Evolutionary conservation across 30 jellyfish, hydroid and myxozoan species (phyloP), one percentile per base, ranked within the genome.

Genomic region (Hydractinia echinata): DNA sequence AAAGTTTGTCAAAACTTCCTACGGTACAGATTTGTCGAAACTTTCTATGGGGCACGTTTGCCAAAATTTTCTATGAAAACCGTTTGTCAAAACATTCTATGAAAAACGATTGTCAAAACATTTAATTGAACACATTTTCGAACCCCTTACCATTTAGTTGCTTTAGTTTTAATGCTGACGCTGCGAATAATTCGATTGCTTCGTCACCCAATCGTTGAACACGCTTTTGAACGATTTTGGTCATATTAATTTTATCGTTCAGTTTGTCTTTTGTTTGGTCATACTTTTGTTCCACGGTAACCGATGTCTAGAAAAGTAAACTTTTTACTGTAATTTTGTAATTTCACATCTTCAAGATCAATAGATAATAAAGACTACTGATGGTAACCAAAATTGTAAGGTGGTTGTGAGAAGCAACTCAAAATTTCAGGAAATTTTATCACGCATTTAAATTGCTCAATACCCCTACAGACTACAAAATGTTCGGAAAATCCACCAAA

Each of bases 191-290:
- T 58, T 56, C 50, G 44, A 77, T 51, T 5, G 91, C 91, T 15
- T 58, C 73, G 44, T 77, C 89, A 3, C 86, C 53, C 51, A 83
- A 61, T 15, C 20, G 50, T 54, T 58, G 84, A 20, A 77, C 89
- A 7, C 91, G 91, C 54, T 54, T 77, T 20, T 82, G 81, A 18
- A 83, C 30, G 5, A 55, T 76, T 66, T 81, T 81, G n/a, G 87
- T 70, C 50, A 10, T 54, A 20, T 69, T 61, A 58, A 50, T 20
- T 88, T 85, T 85, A 13, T 44, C 68, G 13, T 54, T 67, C 6
- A 76, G 60, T 52, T 50, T 50, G 52, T 21, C 69, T n/a, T 79
- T 44, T 9, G 83, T 55, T 11, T 67, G 49, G 49, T 54, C 69
- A 44, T 71, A 84, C 19, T 77, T 52, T 4, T 19, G 39, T 7